These are phyloP conservation scores for Acrocera orbiculus DNA, from an alignment of 2,888 invertebrate species.

Conservation along the genomic window DNA sequence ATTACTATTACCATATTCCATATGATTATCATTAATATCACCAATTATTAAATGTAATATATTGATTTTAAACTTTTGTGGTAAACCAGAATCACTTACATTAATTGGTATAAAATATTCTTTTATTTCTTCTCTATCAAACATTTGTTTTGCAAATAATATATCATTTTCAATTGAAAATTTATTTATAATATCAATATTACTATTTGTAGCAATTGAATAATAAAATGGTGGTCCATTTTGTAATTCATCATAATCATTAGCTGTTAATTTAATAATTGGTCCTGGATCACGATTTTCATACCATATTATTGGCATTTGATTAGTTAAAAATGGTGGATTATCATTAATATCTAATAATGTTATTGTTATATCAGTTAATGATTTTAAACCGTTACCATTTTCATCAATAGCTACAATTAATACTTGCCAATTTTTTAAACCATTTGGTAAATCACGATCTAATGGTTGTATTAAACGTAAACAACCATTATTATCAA, in stretches of 20 bases:
- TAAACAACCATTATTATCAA: constrained; percentile 60
- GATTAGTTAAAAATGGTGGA: constrained; percentile 68
- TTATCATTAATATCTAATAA: constrained; percentile 85
- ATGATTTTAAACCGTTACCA: constrained; percentile 43
- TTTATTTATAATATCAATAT: constrained; percentile 48
- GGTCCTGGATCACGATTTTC: constrained; percentile 57
- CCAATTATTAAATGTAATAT: constrained; percentile 79
- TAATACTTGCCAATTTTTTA: constrained; percentile 56
- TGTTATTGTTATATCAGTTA: constrained; percentile 49
- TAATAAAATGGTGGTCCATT: constrained; percentile 79
- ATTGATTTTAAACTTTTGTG: constrained; percentile 58
- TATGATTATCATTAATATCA: constrained; percentile 84
- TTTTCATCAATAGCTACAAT: constrained; percentile 62
- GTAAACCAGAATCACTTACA: constrained; percentile 71
- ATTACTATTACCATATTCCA: constrained; percentile 70
- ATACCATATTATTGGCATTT: constrained; percentile 65
- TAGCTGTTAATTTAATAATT: constrained; percentile 52
- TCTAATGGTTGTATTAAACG: constrained; percentile 48
- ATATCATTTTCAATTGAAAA: constrained; percentile 52
- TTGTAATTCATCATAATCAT: constrained; percentile 61
- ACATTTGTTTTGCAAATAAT: constrained; percentile 52
- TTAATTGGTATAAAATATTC: constrained; percentile 75
- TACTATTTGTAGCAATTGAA: constrained; percentile 35
- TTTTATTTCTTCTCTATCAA: constrained; percentile 78
- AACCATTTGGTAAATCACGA: constrained; percentile 75